A percentile compares a stretch with the other conserved stretches of the same genome.
Conservation (phyloP, 2,888 invertebrate species). For the Metopia argyrocephala region DNA sequence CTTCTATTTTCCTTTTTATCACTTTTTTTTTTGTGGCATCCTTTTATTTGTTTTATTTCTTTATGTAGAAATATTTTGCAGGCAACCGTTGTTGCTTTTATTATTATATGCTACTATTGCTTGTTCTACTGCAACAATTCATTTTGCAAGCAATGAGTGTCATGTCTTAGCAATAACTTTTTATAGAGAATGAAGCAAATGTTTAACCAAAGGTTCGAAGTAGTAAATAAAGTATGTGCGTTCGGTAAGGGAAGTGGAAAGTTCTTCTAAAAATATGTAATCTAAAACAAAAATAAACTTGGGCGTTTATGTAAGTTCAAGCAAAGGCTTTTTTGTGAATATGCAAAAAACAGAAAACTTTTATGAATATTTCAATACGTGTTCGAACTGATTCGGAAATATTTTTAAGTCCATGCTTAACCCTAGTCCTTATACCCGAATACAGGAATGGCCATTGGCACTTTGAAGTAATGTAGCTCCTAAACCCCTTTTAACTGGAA, state of each 20-base stretch:
- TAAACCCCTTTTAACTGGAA: too few relatives aligned
- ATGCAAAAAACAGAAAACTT: too few relatives aligned
- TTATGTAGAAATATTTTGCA: background rate
- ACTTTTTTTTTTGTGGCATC: background rate
- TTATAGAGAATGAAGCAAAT: too few relatives aligned
- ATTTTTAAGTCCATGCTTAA: too few relatives aligned
- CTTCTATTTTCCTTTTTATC: background rate
- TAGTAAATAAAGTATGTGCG: background rate
- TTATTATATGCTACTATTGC: background rate
- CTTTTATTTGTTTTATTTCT: background rate
- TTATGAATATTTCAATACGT: too few relatives aligned
- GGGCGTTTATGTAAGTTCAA: too few relatives aligned
- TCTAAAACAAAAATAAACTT: background rate
- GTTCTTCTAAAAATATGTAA: background rate
- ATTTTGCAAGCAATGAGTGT: conserved; percentile 7
- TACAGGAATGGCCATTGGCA: too few relatives aligned
- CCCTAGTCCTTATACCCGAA: too few relatives aligned
- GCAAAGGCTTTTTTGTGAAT: too few relatives aligned
- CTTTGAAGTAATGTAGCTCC: too few relatives aligned
- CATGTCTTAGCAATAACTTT: conserved; percentile 6
- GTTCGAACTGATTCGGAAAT: too few relatives aligned
- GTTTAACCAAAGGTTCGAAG: background rate
- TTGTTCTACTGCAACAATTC: background rate
- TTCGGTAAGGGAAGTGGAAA: background rate
- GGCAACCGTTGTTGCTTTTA: background rate